Evolutionary conservation across 2,888 invertebrate genomes (phyloP).

Genomic region (Mellilla xanthometata): DNA sequence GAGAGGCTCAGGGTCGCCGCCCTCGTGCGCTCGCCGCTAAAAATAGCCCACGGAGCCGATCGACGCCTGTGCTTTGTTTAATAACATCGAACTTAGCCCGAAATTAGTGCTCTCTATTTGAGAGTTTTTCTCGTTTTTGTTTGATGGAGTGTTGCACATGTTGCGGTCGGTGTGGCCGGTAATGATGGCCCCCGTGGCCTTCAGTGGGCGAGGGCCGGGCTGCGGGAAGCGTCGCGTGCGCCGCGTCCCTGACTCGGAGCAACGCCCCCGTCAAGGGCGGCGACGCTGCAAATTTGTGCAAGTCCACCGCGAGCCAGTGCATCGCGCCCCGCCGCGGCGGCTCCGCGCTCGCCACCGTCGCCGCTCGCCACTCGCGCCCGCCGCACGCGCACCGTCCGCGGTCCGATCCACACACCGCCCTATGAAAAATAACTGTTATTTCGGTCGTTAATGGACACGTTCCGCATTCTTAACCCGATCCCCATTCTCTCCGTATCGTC

Average conservation of each 20-base stretch:
- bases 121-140: constrained; percentile 19
- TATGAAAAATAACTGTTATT: constrained; percentile 78
- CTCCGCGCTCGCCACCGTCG: constrained; percentile 69
- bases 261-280: constrained; percentile 83
- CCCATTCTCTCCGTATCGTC: constrained; percentile 49
- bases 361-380: constrained; percentile 55
- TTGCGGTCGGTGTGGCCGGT: constrained; percentile 32
- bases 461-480: constrained; percentile 72
- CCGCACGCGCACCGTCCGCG: constrained; percentile 65
- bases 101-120: constrained; percentile 22
- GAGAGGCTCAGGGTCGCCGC: constrained; percentile 66
- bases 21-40: constrained; percentile 64
- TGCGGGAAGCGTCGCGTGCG: constrained; percentile 78
- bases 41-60: constrained; percentile 59
- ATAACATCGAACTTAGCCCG: constrained; percentile 39
- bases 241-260: constrained; percentile 80
- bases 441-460: constrained; percentile 76
- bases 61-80: constrained; percentile 48
- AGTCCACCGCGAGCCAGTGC: constrained; percentile 78
- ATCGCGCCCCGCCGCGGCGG: constrained; percentile 81
- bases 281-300: constrained; percentile 82
- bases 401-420: constrained; percentile 62
- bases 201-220: constrained; percentile 45
- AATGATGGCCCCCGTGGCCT: constrained; percentile 37
- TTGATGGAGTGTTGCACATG: constrained; percentile 16